Conservation (phyloP, 2,113 vertebrate species). For the Acanthisitta chloris region DNA sequence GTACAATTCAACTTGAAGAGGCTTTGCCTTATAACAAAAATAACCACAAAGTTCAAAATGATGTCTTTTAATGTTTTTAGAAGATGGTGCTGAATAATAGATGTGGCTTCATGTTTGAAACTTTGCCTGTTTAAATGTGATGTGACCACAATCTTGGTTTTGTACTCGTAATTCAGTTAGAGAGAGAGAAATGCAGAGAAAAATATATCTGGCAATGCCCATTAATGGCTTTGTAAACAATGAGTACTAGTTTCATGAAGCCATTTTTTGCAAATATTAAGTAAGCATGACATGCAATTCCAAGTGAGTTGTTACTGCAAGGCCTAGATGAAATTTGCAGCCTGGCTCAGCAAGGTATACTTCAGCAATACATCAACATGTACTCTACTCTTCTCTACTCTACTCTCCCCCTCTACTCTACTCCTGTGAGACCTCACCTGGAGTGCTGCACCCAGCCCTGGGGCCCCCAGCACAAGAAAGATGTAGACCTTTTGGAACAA, state of each 20-base stretch:
- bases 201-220: neutral
- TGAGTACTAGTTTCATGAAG: neutral
- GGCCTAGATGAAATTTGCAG: neutral
- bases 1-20: conserved; percentile 3
- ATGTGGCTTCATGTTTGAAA: conserved; percentile 53
- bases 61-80: conserved; percentile 51
- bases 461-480: neutral
- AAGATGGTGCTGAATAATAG: conserved; percentile 58
- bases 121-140: conserved; percentile 55
- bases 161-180: conserved; percentile 13
- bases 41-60: conserved; percentile 63
- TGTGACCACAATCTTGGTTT: conserved; percentile 58
- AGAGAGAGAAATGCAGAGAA: neutral
- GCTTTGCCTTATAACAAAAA: conserved; percentile 50
- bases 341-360: neutral
- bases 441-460: neutral
- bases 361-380: neutral
- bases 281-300: neutral
- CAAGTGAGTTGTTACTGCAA: neutral
- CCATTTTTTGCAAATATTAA: neutral
- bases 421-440: neutral
- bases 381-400: neutral
- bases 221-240: conserved; percentile 5
- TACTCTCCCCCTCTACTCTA: neutral
- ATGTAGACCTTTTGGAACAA: neutral